Evolutionary conservation across 2,888 invertebrate genomes (phyloP).

Genomic region (Neocrepidodera transversa): DNA sequence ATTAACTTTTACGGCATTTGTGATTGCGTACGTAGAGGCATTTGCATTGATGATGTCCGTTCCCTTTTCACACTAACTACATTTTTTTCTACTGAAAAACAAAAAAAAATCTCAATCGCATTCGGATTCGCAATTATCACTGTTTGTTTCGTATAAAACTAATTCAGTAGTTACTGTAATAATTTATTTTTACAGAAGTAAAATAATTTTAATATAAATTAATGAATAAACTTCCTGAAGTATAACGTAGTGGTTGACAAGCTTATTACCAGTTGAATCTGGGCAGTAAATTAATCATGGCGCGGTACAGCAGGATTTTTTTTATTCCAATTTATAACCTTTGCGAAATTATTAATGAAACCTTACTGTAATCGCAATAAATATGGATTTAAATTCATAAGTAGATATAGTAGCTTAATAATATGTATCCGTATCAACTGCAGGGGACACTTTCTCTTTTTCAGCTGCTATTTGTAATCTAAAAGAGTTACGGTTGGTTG

Average conservation of each 20-base stretch:
- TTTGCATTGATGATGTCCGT: not conserved
- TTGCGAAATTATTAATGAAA: not conserved
- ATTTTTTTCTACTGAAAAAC: not conserved
- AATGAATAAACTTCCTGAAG: not conserved
- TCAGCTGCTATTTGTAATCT: not conserved
- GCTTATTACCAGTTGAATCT: too few relatives aligned
- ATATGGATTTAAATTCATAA: not conserved
- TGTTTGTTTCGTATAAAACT: not conserved
- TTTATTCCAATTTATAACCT: not conserved
- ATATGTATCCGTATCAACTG: constrained; percentile 44
- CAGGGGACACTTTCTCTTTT: constrained; percentile 39
- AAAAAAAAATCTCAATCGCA: too few relatives aligned
- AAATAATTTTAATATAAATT: not conserved
- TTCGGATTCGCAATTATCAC: too few relatives aligned
- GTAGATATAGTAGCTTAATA: not conserved
- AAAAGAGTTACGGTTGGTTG: constrained; percentile 8
- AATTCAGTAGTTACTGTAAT: not conserved
- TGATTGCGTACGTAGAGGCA: constrained; percentile 34
- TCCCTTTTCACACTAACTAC: not conserved
- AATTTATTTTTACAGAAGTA: too few relatives aligned
- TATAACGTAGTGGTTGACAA: too few relatives aligned
- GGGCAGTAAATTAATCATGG: not conserved
- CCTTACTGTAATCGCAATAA: not conserved
- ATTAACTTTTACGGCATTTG: constrained; percentile 42
- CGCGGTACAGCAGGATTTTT: not conserved